Evolutionary conservation across 2,888 invertebrate genomes (phyloP).

Genomic region (Clusia tigrina): DNA sequence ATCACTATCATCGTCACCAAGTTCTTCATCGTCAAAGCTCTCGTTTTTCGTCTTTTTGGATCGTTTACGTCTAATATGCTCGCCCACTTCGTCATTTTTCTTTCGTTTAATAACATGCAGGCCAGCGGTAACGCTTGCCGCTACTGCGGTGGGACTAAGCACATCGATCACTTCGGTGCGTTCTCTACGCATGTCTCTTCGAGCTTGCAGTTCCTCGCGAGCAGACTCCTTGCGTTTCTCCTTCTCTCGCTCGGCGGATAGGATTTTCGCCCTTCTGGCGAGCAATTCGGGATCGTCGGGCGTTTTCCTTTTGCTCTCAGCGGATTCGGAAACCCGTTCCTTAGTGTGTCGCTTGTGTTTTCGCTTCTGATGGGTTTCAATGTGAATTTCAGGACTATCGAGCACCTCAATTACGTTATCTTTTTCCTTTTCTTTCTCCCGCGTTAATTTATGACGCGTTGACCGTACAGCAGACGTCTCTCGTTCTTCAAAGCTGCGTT

Average conservation of each 20-base stretch:
- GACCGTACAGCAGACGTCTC: constrained; percentile 26
- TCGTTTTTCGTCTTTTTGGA: constrained; percentile 35
- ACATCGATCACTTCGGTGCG: constrained; percentile 46
- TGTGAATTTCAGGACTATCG: constrained; percentile 60
- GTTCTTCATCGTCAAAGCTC: constrained; percentile 32
- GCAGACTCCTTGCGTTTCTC: constrained; percentile 80
- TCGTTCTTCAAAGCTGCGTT: constrained; percentile 43
- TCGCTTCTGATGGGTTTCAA: constrained; percentile 41
- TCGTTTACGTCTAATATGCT: constrained; percentile 46
- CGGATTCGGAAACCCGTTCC: constrained; percentile 40
- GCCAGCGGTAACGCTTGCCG: constrained; percentile 59
- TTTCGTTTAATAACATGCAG: constrained; percentile 52
- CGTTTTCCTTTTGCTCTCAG: constrained; percentile 39
- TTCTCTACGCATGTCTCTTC: constrained; percentile 66
- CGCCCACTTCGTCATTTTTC: constrained; percentile 38
- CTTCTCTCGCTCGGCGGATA: constrained; percentile 80
- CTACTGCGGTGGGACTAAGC: constrained; percentile 56
- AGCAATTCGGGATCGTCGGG: constrained; percentile 66
- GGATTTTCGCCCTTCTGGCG: constrained; percentile 72
- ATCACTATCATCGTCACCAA: constrained; percentile 48
- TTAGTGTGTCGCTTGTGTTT: constrained; percentile 52
- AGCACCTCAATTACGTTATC: constrained; percentile 64
- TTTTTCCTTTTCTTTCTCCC: constrained; percentile 39
- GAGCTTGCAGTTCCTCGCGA: constrained; percentile 76
- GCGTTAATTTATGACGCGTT: constrained; percentile 45